phyloP scores from a whole-genome alignment of 1,140 invertebrate genomes.

The Apis cerana region DNA sequence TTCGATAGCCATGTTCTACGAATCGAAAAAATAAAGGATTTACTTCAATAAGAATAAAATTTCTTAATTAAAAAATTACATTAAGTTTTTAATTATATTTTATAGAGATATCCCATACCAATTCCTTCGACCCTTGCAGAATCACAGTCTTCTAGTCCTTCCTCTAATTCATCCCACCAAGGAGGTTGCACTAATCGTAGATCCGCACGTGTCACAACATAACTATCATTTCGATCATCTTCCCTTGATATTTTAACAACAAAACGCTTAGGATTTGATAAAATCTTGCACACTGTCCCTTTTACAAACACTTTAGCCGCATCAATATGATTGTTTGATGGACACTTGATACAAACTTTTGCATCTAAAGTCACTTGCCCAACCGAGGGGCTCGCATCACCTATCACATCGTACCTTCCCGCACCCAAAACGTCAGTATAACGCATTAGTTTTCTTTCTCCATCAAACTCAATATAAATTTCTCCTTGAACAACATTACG shows the following conservation, averaged over 20 bases:
- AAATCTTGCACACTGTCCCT: conserved; percentile 89
- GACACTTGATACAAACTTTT: conserved; percentile 84
- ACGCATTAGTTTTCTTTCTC: conserved; percentile 84
- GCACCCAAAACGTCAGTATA: conserved; percentile 88
- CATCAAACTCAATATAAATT: conserved; percentile 78
- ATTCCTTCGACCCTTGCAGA: conserved; percentile 67
- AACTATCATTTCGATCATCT: conserved; percentile 77
- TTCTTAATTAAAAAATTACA: too few species aligned
- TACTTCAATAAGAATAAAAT: neutral
- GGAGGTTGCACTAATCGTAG: conserved; percentile 94
- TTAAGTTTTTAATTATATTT: neutral
- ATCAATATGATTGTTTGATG: conserved; percentile 76
- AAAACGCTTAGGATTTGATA: conserved; percentile 88
- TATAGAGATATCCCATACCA: conserved; percentile 59
- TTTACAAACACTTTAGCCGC: conserved; percentile 89
- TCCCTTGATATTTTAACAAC: conserved; percentile 86
- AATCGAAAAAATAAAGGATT: conserved; percentile 17
- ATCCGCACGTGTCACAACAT: conserved; percentile 91
- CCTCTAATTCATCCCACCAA: conserved; percentile 97
- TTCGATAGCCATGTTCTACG: conserved; percentile 76
- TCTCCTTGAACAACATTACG: conserved; percentile 77
- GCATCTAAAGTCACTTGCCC: conserved; percentile 87
- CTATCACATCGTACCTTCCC: conserved; percentile 93
- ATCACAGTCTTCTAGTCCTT: conserved; percentile 78
- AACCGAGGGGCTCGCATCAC: conserved; percentile 94